Percentiles rank a stretch among this genome's conserved stretches.
phyloP scores from a whole-genome alignment of 2,113 vertebrate species.

The Heteronetta atricapilla region DNA sequence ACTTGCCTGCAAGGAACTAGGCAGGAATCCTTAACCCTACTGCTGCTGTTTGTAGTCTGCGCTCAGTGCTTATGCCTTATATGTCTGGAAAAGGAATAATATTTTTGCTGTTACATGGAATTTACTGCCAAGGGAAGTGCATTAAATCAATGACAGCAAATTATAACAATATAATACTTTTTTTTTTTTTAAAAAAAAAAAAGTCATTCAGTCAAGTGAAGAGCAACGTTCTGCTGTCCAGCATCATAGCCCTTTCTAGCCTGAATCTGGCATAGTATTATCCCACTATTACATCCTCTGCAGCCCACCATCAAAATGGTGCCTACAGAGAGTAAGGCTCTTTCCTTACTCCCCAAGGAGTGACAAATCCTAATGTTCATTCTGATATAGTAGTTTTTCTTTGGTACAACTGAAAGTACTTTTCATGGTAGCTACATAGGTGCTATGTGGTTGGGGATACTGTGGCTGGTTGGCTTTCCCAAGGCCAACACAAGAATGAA shows the following conservation, averaged over 20 bases:
- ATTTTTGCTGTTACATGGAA: not conserved
- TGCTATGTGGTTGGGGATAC: not conserved
- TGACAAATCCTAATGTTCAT: not conserved
- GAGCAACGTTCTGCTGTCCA: not conserved
- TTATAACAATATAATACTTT: not conserved
- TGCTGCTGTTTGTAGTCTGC: not conserved
- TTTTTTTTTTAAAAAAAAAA: not conserved
- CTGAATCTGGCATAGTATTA: not conserved
- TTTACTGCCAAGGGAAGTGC: accelerated
- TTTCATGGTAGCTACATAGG: not conserved
- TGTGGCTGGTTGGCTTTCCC: not conserved
- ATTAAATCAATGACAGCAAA: not conserved
- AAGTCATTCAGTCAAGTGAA: not conserved
- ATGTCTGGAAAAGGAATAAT: not conserved
- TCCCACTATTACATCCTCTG: not conserved
- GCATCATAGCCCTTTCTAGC: not conserved
- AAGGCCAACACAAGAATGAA: not conserved
- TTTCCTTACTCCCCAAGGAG: not conserved
- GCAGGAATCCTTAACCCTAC: not conserved
- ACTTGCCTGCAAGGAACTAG: not conserved
- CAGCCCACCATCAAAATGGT: not conserved
- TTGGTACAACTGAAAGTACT: not conserved
- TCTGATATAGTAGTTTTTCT: not conserved
- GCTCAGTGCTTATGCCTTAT: not conserved
- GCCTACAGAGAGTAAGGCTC: not conserved